Percentiles rank a stretch among this genome's conserved stretches.
Evolutionary conservation across 2,113 vertebrate genomes (phyloP).

Genomic region (Centropus unirufus): DNA sequence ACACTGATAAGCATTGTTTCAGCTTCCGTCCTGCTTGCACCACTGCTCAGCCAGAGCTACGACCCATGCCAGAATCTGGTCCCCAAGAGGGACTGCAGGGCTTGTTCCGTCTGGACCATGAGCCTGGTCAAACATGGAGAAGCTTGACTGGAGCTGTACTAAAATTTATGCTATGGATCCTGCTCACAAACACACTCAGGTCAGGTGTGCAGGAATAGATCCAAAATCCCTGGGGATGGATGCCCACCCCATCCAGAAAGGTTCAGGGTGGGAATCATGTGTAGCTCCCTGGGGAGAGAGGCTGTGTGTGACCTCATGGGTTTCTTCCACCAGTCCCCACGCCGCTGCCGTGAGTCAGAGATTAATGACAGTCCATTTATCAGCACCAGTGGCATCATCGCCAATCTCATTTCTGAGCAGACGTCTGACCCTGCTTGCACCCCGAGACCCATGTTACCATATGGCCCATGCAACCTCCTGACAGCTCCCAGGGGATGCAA

Average conservation of each 20-base stretch:
- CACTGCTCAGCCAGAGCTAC: neutral
- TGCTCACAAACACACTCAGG: neutral
- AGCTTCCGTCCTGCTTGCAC: neutral
- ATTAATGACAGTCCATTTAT: slow-evolving; percentile 61
- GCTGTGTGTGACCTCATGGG: slow-evolving; percentile 47
- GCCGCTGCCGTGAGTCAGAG: slow-evolving; percentile 48
- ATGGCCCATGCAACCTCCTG: slow-evolving; percentile 14
- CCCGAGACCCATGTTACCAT: neutral
- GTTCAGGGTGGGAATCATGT: neutral
- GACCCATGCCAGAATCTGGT: neutral
- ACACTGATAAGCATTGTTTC: neutral
- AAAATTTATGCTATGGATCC: too few species aligned
- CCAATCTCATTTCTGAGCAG: slow-evolving; percentile 67
- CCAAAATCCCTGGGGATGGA: fast-evolving
- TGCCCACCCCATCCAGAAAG: neutral
- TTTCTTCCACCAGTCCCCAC: slow-evolving; percentile 51
- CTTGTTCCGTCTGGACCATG: fast-evolving
- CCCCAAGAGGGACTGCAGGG: neutral
- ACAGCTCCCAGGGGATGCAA: slow-evolving; percentile 5
- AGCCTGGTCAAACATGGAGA: too few species aligned
- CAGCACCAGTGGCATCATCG: slow-evolving; percentile 50
- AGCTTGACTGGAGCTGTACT: neutral
- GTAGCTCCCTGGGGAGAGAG: neutral
- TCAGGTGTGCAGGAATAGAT: neutral
- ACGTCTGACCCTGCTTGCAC: slow-evolving; percentile 55